Conservation (phyloP, 2,888 invertebrate genomes). For the Listrodromus nycthemerus region DNA sequence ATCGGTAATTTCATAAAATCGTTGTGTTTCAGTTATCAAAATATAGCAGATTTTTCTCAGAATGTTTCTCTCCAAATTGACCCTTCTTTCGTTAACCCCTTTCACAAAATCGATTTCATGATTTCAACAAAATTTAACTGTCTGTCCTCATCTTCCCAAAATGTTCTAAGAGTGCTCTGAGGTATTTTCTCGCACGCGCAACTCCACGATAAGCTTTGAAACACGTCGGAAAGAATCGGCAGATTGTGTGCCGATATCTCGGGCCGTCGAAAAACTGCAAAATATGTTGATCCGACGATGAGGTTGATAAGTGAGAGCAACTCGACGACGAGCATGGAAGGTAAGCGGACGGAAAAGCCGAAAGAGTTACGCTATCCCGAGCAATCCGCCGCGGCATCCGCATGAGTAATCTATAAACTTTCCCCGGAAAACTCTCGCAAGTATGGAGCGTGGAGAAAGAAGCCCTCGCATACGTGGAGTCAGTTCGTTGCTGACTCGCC, state of each 20-base stretch:
- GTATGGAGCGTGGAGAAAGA: slow-evolving; percentile 63
- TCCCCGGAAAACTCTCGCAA: slow-evolving; percentile 68
- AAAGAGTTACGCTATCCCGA: slow-evolving; percentile 70
- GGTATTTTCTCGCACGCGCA: too few species aligned
- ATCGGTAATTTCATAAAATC: too few species aligned
- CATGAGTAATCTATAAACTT: slow-evolving; percentile 82
- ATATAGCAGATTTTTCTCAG: too few species aligned
- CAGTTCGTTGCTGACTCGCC: slow-evolving; percentile 45
- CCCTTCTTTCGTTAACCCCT: not conserved
- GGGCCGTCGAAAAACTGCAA: not conserved
- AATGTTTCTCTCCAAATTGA: not conserved
- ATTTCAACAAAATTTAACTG: not conserved
- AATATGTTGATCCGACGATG: slow-evolving; percentile 37
- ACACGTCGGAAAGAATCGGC: not conserved
- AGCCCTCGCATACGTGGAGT: slow-evolving; percentile 51
- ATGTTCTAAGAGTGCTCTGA: too few species aligned
- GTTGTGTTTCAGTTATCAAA: too few species aligned
- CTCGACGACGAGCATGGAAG: slow-evolving; percentile 32
- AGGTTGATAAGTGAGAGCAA: slow-evolving; percentile 48
- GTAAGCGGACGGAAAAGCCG: slow-evolving; percentile 16
- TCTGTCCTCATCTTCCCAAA: too few species aligned
- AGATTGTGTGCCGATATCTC: not conserved
- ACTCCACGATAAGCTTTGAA: not conserved
- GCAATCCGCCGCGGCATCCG: slow-evolving; percentile 74
- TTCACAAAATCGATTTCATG: not conserved